These are phyloP conservation scores for Ceuthmochares aereus DNA, from an alignment of 2,113 vertebrate species.

Conservation along the genomic window DNA sequence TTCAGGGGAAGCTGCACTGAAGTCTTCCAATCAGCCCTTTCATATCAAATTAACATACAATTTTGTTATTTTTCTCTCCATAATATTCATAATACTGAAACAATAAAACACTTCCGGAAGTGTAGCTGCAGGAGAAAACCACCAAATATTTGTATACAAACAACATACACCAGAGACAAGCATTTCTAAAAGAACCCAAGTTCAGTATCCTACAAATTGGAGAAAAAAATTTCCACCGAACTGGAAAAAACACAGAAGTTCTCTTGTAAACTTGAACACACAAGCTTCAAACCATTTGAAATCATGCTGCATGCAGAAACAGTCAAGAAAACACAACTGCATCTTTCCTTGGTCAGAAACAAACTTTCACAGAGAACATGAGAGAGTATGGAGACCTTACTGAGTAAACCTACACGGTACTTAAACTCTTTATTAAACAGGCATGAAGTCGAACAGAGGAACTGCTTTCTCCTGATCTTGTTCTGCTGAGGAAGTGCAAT, in stretches of 20 bases:
- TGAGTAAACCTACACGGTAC: neutral
- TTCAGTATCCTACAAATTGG: neutral
- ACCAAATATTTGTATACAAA: neutral
- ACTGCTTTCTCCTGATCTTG: neutral
- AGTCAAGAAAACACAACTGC: neutral
- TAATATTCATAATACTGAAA: neutral
- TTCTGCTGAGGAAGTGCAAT: neutral
- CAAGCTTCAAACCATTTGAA: neutral
- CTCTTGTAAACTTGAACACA: neutral
- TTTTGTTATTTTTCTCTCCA: neutral
- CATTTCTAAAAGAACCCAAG: neutral
- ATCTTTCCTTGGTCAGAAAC: neutral
- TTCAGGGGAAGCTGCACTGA: neutral
- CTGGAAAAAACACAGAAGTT: neutral
- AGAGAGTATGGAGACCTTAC: neutral
- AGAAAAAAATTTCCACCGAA: neutral
- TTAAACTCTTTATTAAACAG: neutral
- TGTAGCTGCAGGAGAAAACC: accelerated
- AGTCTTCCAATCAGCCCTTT: neutral
- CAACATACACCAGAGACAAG: neutral
- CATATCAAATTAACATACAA: neutral
- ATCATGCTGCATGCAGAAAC: neutral
- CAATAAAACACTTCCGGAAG: neutral
- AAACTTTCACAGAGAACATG: neutral
- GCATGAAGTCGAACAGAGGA: neutral